Base-by-base conservation (phyloP, 2,797 vertebrate genomes). In the Catamblyrhynchus diadema region DNA sequence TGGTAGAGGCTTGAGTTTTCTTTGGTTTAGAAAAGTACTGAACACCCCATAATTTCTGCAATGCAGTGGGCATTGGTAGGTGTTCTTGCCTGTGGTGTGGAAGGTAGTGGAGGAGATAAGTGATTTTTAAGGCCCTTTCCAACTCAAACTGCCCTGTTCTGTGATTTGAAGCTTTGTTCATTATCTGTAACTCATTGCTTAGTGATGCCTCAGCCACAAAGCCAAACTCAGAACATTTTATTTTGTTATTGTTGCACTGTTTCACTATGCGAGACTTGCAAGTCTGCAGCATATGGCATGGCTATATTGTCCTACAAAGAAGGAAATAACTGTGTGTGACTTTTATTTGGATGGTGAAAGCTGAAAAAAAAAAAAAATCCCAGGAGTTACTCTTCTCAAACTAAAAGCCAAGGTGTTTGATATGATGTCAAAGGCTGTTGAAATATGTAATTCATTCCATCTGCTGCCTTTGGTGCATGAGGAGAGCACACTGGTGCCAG, bases 361-460 rank as follows among this genome's bases (percentile, higher is more conserved):
- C 64, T 78, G 51, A 24, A 2, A 20, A 50, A 50, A 74, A 50
- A 74, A 39, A 75, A 81, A 47, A 78, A 45, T 95, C 95, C 78
- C 94, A 47, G n/a, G 87, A 97, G 80, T 81, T 94, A 42, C 33
- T 95, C 66, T 86, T 94, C 95, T 78, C 67, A 94, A 96, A 92
- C 69, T 70, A 87, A 96, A 97, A 96, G 86, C 92, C 96, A 96
- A 97, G 94, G 96, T 97, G 91, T 97, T 97, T 97, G 97, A 96
- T 90, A 83, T 86, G 81, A 88, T 96, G 96, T 97, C 95, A 97
- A 95, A 95, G 94, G 61, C 82, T 98, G 80, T 88, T 97, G 96
- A 97, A 97, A 98, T 97, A 96, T 96, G 95, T 96, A 97, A 97
- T 96, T 96, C 89, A 91, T 92, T 85, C 96, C 97, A 97, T 98